Base-by-base conservation (phyloP, 2,113 vertebrate species). In the Myodes glareolus region DNA sequence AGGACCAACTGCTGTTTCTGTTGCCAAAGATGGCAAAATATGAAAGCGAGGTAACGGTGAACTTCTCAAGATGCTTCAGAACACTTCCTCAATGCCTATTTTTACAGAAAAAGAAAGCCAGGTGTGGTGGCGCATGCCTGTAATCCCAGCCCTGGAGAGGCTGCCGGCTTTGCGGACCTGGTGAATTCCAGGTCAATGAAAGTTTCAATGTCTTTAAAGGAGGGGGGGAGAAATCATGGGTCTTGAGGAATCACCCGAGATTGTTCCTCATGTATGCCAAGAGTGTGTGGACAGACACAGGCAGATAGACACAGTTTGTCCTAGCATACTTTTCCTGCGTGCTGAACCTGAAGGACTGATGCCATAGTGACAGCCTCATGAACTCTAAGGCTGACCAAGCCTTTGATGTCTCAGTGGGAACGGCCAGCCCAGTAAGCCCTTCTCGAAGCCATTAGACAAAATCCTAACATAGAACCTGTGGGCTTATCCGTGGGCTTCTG, bases 11-110 rank as follows among this genome's bases (percentile, higher is more conserved):
- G 76, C 63, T 73, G 47, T 70, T 12, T 61, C 27, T 33, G 31
- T 63, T 42, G 52, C 39, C 67, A 87, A 91, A 92, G 93, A 96
- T 19, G 21, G 80, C 70, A 94, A 94, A 88, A 52, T 55, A 73
- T 23, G 14, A 65, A 63, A 39, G 47, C 14, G 11, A 93, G 36
- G 29, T 73, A 81, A 94, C 13, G 75, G 70, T 16, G 31, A 87
- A 55, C 16, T 61, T 91, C n/a, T 52, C 61, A 93, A 90, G 70
- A 5, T 76, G 45, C 23, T 25, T 77, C 21, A 68, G 33, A 58
- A 25, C 77, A 86, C 5, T 82, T n/a, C 9, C 7, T 68, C 75
- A 70, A 87, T 70, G 33, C 52, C 68, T 86, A 39, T n/a, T 92
- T 96, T 80, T 21, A 76, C 58, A 85, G 65, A 50, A 94, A 94